These are phyloP conservation scores for Anseranas semipalmata DNA, from an alignment of 2,113 vertebrate genomes.

Conservation along the genomic window DNA sequence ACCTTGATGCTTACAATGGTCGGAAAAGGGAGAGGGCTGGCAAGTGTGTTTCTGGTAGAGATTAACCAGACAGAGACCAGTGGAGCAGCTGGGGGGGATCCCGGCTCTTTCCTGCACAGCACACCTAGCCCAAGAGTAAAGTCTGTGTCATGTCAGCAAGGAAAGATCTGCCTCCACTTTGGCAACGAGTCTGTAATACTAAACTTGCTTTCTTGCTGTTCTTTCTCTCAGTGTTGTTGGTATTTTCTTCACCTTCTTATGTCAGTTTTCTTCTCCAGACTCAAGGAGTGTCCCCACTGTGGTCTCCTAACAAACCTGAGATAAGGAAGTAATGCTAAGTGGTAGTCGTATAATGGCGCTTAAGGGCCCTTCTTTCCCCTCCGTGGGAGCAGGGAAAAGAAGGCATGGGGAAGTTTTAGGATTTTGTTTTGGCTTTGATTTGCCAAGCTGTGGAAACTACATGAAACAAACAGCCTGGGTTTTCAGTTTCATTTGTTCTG, in stretches of 20 bases:
- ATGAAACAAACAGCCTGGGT: not conserved
- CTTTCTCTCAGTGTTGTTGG: conserved; percentile 18
- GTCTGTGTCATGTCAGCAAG: conserved; percentile 48
- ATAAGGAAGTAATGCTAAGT: not conserved
- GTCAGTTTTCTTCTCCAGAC: not conserved
- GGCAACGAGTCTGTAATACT: conserved; percentile 2
- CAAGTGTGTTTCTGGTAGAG: conserved; percentile 32
- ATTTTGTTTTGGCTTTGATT: not conserved
- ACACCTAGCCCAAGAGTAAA: conserved; percentile 57
- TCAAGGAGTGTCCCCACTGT: not conserved
- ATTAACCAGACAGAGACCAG: conserved; percentile 49
- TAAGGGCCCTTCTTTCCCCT: not conserved
- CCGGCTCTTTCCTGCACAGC: not conserved
- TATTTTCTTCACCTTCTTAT: not conserved
- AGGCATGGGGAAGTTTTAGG: not conserved
- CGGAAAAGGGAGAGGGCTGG: conserved; percentile 26
- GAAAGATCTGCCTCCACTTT: conserved; percentile 40
- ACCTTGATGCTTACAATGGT: not conserved
- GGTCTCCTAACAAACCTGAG: not conserved
- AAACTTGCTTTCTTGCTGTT: conserved; percentile 14
- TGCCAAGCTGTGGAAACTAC: not conserved
- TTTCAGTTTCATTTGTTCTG: conserved; percentile 31
- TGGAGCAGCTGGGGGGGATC: conserved; percentile 58
- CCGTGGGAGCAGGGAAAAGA: not conserved
- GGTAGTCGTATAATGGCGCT: not conserved